Conservation (phyloP, 2,113 vertebrate genomes). For the Propithecus coquereli region DNA sequence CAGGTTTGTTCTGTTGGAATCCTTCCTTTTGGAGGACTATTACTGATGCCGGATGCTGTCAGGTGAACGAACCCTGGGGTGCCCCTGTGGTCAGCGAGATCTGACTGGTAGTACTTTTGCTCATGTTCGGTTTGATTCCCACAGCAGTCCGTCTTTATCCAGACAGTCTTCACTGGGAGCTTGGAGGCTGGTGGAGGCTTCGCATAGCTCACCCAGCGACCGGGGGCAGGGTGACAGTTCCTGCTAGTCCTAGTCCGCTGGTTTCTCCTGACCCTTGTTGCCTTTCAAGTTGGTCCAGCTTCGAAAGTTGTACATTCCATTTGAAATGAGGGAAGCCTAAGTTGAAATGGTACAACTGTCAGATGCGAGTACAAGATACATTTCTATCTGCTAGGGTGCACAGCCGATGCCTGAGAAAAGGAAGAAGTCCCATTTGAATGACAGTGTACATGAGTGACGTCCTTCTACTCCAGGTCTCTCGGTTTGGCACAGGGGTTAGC, state of each 20-base stretch:
- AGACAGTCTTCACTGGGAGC: too few species aligned
- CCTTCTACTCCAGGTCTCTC: neutral
- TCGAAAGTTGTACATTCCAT: neutral
- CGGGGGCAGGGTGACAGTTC: neutral
- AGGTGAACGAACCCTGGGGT: neutral
- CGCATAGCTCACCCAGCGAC: fast-evolving
- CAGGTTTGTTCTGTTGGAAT: neutral
- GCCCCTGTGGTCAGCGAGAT: neutral
- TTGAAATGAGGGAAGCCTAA: neutral
- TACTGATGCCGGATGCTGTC: fast-evolving
- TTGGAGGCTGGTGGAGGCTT: neutral
- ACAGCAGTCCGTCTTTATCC: too few species aligned
- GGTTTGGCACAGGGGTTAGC: neutral
- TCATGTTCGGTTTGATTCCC: neutral
- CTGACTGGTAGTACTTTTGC: too few species aligned
- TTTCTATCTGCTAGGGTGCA: fast-evolving
- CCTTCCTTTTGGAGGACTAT: neutral
- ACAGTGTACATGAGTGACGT: fast-evolving
- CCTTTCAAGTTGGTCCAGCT: neutral
- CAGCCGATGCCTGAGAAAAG: fast-evolving
- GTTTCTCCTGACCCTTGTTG: neutral
- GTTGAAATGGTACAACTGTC: fast-evolving
- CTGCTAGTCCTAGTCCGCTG: neutral
- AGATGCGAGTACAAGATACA: fast-evolving
- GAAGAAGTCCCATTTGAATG: neutral